Evolutionary conservation across 2,888 invertebrate genomes (phyloP), one percentile per base, ranked within the genome.

Genomic region (Caradrina clavipalpis): DNA sequence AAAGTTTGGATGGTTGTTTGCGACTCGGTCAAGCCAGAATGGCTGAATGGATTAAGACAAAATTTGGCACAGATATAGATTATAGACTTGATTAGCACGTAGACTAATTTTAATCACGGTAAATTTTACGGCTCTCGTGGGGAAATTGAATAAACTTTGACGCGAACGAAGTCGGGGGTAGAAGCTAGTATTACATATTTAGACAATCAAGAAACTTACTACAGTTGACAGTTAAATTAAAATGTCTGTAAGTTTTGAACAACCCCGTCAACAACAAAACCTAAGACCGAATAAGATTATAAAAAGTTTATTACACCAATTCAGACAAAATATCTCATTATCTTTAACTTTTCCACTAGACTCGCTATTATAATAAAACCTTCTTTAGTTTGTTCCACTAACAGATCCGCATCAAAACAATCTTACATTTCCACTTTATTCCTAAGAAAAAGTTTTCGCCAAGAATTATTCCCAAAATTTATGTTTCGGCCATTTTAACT

Each of bases 401-500:
- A 61, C 11, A 76, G 53, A 76, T 77, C 19, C 10, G 47, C 54
- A 80, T 64, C 69, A 76, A 77, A 76, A 76, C 64, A 80, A 60
- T 65, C 39, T 58, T 65, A 80, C 58, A 80, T 55, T 80, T 65
- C 67, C 53, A 59, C 62, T 83, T 81, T 68, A 81, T 62, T 74
- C 58, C 66, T 72, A 45, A 72, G 75, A 73, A 83, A 80, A 83
- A 70, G 63, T 83, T 81, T 70, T 8, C 63, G 64, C 62, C 58
- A 56, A 71, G 72, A 81, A 76, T 78, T 78, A 81, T 81, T 59
- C 73, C 67, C 73, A 76, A 60, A 81, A 81, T 82, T 76, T 81
- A 81, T 83, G 79, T 78, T 83, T 73, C 70, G 69, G 67, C 76
- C 76, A 75, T 83, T 82, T 78, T 76, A 81, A 78, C 76, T 81